Conservation (phyloP, 2,113 vertebrate genomes). For the Todiramphus chloris region DNA sequence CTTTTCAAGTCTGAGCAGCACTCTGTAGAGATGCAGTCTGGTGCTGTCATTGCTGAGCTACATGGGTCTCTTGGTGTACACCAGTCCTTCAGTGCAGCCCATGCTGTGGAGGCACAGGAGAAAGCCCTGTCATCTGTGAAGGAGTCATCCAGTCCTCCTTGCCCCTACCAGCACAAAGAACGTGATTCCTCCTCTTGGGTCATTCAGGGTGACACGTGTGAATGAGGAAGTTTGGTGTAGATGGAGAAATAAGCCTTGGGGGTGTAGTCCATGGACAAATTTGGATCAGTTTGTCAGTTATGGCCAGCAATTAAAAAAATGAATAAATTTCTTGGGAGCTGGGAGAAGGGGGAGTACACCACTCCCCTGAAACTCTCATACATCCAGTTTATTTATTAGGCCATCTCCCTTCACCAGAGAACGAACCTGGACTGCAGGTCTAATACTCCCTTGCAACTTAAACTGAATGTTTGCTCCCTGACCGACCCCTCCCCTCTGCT, state of each 20-base stretch:
- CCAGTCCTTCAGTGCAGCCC: not conserved
- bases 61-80: rapidly evolving
- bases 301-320: not conserved
- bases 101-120: not conserved
- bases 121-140: not conserved
- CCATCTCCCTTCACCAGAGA: not conserved
- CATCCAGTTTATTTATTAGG: not conserved
- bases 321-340: not conserved
- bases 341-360: not conserved
- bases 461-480: not conserved
- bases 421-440: not conserved
- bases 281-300: not conserved
- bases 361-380: not conserved
- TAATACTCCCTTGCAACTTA: not conserved
- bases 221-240: not conserved
- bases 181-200: not conserved
- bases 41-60: not conserved
- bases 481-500: not conserved
- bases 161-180: not conserved
- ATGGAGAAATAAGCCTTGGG: not conserved
- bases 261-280: not conserved
- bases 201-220: not conserved
- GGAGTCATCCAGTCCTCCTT: not conserved
- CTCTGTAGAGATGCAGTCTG: not conserved
- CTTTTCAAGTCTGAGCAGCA: not conserved